Conservation (phyloP, 2,797 vertebrate species). For the Lepilemur ruficaudatus region DNA sequence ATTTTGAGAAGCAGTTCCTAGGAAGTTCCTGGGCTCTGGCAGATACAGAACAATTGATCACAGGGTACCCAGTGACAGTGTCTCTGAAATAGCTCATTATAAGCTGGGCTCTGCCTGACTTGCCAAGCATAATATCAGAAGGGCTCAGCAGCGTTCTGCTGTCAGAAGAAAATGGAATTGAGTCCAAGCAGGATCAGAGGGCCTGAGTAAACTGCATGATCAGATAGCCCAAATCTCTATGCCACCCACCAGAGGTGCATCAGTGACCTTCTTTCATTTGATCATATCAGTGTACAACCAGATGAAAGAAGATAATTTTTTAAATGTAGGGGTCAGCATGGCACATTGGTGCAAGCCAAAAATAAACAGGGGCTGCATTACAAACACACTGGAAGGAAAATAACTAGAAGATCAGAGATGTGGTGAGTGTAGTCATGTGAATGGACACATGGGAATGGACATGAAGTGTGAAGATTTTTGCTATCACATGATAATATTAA, state of each 20-base stretch:
- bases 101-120: neutral
- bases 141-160: neutral
- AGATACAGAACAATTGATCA: neutral
- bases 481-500: neutral
- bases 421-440: neutral
- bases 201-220: neutral
- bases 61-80: neutral
- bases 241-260: neutral
- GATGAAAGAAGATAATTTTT: neutral
- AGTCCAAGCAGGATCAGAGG: neutral
- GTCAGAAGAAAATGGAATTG: neutral
- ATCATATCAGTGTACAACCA: neutral
- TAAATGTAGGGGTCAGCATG: neutral
- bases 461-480: neutral
- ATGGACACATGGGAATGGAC: neutral
- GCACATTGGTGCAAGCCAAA: neutral
- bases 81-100: neutral
- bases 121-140: neutral
- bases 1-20: neutral
- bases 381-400: neutral
- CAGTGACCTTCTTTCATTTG: neutral
- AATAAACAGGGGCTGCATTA: neutral
- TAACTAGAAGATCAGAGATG: neutral
- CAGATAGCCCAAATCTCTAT: neutral
- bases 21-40: neutral